Base-by-base conservation (phyloP, 2,113 vertebrate genomes). In the Cyphomyrus plagiostoma region DNA sequence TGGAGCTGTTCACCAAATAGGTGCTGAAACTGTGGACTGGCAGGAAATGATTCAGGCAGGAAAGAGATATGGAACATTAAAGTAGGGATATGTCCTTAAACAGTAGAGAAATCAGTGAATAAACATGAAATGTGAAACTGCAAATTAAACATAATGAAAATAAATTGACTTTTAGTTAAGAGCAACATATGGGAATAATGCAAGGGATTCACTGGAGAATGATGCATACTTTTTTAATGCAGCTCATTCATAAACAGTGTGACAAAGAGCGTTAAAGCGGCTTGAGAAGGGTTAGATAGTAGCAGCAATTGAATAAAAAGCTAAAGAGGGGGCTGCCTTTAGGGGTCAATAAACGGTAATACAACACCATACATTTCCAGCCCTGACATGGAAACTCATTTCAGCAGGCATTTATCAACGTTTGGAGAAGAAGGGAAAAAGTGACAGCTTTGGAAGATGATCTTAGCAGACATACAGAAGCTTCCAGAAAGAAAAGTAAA, bases 1-100 rank as follows among this genome's bases (percentile, higher is more conserved):
- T 87, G 85, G 85, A 87, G 85, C 85, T 87, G 85, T 87, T 87
- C 85, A 56, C 42, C 85, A 53, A 35, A 48, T 49, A 19, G 85
- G 85, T 87, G 85, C 85, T 87, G 85, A 87, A 87, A 87, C 26
- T 35, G 26, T 26, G 50, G 30, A 50, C 45, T n/a, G 23, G 46
- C 10, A 86, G 45, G 23, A 86, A 50, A 46, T 48, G 21, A 86
- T 86, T 49, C 45, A 50, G 48, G 23, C 45, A 50, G 45, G 23
- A 53, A 9, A 53, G 50, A 21, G 50, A 35, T 7, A 83, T 48
- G 45, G 7, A 15, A 84, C 82, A n/a, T 45, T 4, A 45, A 45
- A 46, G 35, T 35, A 35, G 35, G 35, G 35, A 35, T 35, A 35
- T 35, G 35, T 35, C 35, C 35, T 35, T 35, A 35, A 48, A 3